Percentiles rank a stretch among this genome's conserved stretches.
Conservation (phyloP, 2,888 invertebrate species). For the Chouioia cunea region DNA sequence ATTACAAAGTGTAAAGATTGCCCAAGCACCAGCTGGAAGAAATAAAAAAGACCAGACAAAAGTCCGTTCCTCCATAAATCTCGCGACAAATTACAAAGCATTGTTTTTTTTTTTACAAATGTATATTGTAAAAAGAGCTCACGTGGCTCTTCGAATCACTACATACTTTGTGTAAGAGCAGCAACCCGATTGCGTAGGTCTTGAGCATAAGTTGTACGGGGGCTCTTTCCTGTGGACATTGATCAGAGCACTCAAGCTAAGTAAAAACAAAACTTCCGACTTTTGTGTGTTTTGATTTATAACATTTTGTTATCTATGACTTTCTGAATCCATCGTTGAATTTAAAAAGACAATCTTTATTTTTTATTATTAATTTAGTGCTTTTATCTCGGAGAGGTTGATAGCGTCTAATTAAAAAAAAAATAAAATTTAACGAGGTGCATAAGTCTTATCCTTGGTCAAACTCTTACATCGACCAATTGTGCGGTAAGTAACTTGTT, state of each 20-base stretch:
- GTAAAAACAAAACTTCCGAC: constrained; percentile 22
- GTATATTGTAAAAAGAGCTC: no score
- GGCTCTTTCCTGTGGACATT: constrained; percentile 66
- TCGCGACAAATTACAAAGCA: no score
- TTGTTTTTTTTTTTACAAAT: no score
- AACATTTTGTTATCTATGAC: neutral
- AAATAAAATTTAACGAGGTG: constrained; percentile 11
- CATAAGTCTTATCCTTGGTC: no score
- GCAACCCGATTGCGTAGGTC: constrained; percentile 70
- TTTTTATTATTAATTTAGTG: constrained; percentile 15
- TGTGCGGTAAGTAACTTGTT: no score
- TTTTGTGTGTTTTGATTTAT: neutral
- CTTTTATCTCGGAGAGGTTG: constrained; percentile 9
- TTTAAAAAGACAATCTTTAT: constrained; percentile 7
- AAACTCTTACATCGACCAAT: no score
- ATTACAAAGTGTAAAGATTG: constrained; percentile 23
- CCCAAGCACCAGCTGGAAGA: constrained; percentile 43
- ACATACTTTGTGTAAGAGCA: constrained; percentile 70
- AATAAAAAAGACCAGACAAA: constrained; percentile 24
- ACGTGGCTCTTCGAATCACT: constrained; percentile 51
- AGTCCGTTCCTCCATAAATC: neutral
- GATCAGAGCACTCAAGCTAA: constrained; percentile 34
- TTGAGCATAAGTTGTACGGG: constrained; percentile 69
- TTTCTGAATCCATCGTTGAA: neutral
- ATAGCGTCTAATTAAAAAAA: constrained; percentile 8